These are phyloP conservation scores for Istiophorus platypterus DNA, from an alignment of 2,113 vertebrate genomes.

Conservation along the genomic window DNA sequence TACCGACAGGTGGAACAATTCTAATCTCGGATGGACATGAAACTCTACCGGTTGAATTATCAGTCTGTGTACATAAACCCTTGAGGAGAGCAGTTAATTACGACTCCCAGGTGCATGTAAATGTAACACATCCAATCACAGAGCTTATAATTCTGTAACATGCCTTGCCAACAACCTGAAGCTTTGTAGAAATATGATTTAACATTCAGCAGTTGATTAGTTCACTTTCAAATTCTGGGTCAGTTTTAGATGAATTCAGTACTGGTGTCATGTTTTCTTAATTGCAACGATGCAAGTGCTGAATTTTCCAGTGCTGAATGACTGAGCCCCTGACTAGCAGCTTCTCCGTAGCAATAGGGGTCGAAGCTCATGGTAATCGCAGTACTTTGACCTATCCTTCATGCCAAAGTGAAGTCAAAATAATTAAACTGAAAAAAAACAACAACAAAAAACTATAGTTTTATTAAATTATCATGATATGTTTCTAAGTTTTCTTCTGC, in stretches of 20 bases:
- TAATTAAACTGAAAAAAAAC: too few species aligned
- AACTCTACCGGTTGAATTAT: neutral
- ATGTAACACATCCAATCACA: neutral
- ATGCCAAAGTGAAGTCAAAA: too few species aligned
- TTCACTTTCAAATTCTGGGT: neutral
- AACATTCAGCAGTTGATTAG: neutral
- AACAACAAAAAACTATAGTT: too few species aligned
- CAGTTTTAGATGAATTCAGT: neutral
- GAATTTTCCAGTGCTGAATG: neutral
- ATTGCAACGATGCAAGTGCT: neutral
- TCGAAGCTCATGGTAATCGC: neutral
- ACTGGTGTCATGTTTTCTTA: neutral
- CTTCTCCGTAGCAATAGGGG: neutral
- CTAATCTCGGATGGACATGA: neutral
- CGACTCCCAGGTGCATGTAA: neutral
- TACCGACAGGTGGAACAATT: neutral
- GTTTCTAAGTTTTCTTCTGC: too few species aligned
- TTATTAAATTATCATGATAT: too few species aligned
- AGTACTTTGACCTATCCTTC: too few species aligned
- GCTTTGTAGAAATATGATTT: neutral
- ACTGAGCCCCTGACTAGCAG: neutral
- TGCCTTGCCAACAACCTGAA: too few species aligned
- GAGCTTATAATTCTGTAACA: too few species aligned
- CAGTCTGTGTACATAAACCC: neutral
- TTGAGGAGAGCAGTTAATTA: neutral